A percentile compares a stretch with the other conserved stretches of the same genome.
phyloP scores from a whole-genome alignment of 53 echinoderm and acorn worm species.

The Luidia sarsii region DNA sequence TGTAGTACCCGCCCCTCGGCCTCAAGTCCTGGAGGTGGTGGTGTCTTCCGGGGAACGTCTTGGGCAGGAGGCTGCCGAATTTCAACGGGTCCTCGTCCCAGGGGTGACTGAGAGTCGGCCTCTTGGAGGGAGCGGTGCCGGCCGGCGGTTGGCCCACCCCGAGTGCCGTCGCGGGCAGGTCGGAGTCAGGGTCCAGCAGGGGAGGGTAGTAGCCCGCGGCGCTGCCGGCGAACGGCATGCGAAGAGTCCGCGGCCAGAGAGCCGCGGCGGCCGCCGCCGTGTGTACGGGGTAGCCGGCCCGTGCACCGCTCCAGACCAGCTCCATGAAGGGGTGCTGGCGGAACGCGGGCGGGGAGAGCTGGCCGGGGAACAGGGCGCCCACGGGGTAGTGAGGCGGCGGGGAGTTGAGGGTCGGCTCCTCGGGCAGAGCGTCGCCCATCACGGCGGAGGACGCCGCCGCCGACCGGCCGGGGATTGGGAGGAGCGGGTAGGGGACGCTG shows the following conservation, averaged over 20 bases:
- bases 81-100: neutral
- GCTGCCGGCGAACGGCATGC: slow-evolving; percentile 27
- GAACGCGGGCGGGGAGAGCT: slow-evolving; percentile 56
- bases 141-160: neutral
- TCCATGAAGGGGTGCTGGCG: slow-evolving; percentile 54
- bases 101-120: too few species aligned
- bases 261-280: slow-evolving; percentile 32
- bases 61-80: slow-evolving; percentile 5
- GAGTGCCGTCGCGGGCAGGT: neutral
- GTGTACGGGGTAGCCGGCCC: slow-evolving; percentile 45
- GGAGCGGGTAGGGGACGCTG: slow-evolving; percentile 45
- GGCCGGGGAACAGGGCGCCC: slow-evolving; percentile 57
- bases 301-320: slow-evolving; percentile 52
- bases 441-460: slow-evolving; percentile 22
- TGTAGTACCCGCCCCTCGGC: slow-evolving; percentile 20
- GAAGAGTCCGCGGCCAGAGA: slow-evolving; percentile 59
- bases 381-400: slow-evolving; percentile 5
- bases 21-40: slow-evolving; percentile 22
- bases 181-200: neutral
- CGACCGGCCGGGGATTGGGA: slow-evolving; percentile 61
- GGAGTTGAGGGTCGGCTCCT: slow-evolving; percentile 1
- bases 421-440: slow-evolving; percentile 42
- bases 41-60: neutral
- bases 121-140: neutral
- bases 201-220: slow-evolving; percentile 21